Evolutionary conservation across 1,140 invertebrate species (phyloP), one percentile per base, ranked within the genome.

Genomic region (Heliconius nattereri): DNA sequence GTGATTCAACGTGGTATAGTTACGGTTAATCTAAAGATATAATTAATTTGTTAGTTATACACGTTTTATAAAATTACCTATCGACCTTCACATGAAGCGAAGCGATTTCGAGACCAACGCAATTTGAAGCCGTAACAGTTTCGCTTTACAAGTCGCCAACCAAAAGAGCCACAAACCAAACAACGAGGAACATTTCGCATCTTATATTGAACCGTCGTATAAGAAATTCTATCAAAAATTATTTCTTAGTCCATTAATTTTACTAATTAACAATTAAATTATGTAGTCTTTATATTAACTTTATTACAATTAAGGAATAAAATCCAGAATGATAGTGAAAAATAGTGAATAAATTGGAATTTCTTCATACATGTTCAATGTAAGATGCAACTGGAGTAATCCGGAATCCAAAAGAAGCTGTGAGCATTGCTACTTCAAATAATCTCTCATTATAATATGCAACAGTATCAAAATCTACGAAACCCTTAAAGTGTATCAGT

Each of bases 41-140:
- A 91, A 90, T 89, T 88, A 91, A 89, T 91, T 87, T 86, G 89
- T 93, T 92, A 93, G 89, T 92, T 92, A 92, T 86, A 94, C 87
- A 90, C 89, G 86, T 90, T 89, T 90, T 92, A 93, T 89, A 91
- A 92, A 92, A 92, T 92, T 90, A 90, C 90, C 91, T 93, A 93
- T 92, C 92, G 92, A 90, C 89, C 90, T 89, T 92, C 87, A 90
- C 90, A 91, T 92, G 90, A 94, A 92, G 90, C 91, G 86, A 92
- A 91, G 89, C 91, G 85, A 87, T 87, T 87, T 88, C 86, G 71
- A 72, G 32, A 72, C 71, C 71, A 72, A 40, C 71, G 20, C 29
- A 40, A 20, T 72, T n/a, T 40, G 20, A n/a, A 72, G 23, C 78
- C n/a, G 71, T 57, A 60, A 45, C 40, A 72, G 35, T 20, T 32